These are phyloP conservation scores for Lepidotrigona ventralis DNA, from an alignment of 1,140 invertebrate genomes.

Conservation along the genomic window DNA sequence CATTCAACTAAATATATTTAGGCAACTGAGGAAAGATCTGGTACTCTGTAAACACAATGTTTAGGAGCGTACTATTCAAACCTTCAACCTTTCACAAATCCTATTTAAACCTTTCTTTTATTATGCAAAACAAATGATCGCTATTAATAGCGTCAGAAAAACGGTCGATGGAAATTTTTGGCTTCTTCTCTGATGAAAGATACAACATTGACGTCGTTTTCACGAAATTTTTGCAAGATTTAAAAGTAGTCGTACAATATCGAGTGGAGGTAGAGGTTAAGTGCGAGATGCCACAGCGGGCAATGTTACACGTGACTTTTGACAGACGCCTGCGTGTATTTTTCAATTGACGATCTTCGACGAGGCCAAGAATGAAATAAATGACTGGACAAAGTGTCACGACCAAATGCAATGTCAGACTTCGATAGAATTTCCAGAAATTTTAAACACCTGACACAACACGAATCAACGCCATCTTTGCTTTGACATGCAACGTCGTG, in stretches of 20 bases:
- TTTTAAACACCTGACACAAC: slow-evolving; percentile 69
- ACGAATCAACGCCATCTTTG: slow-evolving; percentile 70
- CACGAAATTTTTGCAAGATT: not conserved
- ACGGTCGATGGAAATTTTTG: not conserved
- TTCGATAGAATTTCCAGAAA: slow-evolving; percentile 50
- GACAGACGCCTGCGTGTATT: slow-evolving; percentile 7
- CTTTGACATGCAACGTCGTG: slow-evolving; percentile 44
- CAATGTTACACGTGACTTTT: slow-evolving; percentile 56
- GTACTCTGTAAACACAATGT: not conserved
- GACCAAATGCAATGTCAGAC: slow-evolving; percentile 11
- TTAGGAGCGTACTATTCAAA: not conserved
- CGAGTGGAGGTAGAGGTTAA: slow-evolving; percentile 59
- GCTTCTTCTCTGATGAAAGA: not conserved
- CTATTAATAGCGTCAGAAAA: not conserved
- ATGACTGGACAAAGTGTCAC: not conserved
- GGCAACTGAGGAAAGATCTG: not conserved
- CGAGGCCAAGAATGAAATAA: not conserved
- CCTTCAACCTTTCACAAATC: not conserved
- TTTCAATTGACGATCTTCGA: slow-evolving; percentile 1
- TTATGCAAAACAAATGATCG: not conserved
- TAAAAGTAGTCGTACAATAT: slow-evolving; percentile 40
- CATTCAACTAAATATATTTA: slow-evolving; percentile 55
- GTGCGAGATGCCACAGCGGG: slow-evolving; percentile 47
- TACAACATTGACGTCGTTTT: not conserved
- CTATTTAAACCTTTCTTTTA: not conserved